Conservation (phyloP, 2,113 vertebrate genomes). For the Corydoras sp. region DNA sequence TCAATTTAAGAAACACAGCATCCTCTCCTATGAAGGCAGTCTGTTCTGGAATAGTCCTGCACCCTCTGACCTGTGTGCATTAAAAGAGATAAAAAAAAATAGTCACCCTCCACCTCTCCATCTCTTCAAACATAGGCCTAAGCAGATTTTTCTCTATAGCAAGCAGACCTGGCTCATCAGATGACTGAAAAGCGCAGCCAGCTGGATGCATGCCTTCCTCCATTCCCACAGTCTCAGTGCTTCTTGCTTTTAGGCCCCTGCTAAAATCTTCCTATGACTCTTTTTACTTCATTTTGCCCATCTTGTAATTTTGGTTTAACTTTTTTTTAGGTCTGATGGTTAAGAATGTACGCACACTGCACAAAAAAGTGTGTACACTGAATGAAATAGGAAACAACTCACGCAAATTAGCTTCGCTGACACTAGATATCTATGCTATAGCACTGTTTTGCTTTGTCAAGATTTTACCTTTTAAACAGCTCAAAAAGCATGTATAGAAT, state of each 20-base stretch:
- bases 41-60: conserved; percentile 16
- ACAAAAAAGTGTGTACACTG: not conserved
- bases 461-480: no score
- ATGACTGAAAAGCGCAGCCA: not conserved
- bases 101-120: not conserved
- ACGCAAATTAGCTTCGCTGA: not conserved
- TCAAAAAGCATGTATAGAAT: no score
- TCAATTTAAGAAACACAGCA: conserved; percentile 11
- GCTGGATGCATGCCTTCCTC: conserved; percentile 8
- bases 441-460: no score
- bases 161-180: conserved; percentile 17
- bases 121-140: conserved; percentile 4
- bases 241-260: conserved; percentile 24
- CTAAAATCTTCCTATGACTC: conserved; percentile 6
- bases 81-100: not conserved
- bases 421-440: no score
- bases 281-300: not conserved
- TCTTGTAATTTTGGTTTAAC: conserved; percentile 8
- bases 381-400: not conserved
- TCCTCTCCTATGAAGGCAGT: conserved; percentile 16
- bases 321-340: not conserved
- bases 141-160: conserved; percentile 1
- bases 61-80: conserved; percentile 5
- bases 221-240: conserved; percentile 29
- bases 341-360: not conserved